phyloP scores from a whole-genome alignment of 1,140 invertebrate species.

The Drosophila lowei region DNA sequence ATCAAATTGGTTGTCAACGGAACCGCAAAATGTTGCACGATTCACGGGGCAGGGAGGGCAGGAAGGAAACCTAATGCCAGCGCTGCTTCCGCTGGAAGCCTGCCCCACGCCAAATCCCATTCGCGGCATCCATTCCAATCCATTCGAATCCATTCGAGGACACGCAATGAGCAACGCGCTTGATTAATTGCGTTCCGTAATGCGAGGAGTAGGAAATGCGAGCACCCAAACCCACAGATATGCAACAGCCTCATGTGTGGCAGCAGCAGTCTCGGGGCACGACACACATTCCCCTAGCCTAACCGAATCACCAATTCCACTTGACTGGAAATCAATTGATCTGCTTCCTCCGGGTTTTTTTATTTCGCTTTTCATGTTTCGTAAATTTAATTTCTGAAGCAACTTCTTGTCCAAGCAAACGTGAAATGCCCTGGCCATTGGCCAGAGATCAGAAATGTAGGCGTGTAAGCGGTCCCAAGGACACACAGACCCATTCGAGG shows the following conservation, averaged over 20 bases:
- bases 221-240: conserved; percentile 10
- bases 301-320: conserved; percentile 42
- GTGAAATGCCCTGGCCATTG: conserved; percentile 47
- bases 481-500: conserved; percentile 37
- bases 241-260: conserved; percentile 27
- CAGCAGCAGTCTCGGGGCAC: not conserved
- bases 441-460: conserved; percentile 14
- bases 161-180: conserved; percentile 31
- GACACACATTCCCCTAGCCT: conserved; percentile 16
- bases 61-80: conserved; percentile 49
- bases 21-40: conserved; percentile 36
- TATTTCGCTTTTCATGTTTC: not conserved
- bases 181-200: conserved; percentile 58
- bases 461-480: conserved; percentile 20
- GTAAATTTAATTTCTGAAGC: conserved; percentile 48
- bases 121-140: no score
- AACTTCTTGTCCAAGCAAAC: conserved; percentile 36
- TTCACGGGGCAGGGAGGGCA: conserved; percentile 2
- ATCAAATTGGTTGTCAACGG: conserved; percentile 57
- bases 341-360: conserved; percentile 22
- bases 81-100: conserved; percentile 35
- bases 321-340: conserved; percentile 44
- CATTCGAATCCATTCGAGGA: conserved; percentile 17
- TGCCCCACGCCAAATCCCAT: conserved; percentile 11
- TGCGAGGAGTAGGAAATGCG: conserved; percentile 15